Percentiles rank a stretch among this genome's conserved stretches.
These are phyloP conservation scores for Sebastes iracundus DNA, from an alignment of 2,797 vertebrate genomes.

Conservation along the genomic window DNA sequence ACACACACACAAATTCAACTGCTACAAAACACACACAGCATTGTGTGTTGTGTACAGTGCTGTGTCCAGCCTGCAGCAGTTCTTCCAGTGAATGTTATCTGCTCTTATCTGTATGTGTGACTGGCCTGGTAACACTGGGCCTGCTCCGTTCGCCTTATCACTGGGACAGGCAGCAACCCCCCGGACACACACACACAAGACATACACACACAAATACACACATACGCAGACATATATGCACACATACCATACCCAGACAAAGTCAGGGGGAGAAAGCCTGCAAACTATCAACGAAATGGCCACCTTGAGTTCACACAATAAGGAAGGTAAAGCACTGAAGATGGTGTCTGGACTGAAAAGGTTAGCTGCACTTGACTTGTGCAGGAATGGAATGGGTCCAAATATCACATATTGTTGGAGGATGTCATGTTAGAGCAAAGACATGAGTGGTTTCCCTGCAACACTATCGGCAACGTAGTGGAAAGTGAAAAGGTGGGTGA, in stretches of 20 bases:
- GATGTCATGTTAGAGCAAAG: background rate
- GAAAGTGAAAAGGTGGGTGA: background rate
- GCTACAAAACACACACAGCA: background rate
- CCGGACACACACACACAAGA: constrained; percentile 13
- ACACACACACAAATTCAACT: background rate
- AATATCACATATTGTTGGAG: constrained; percentile 2
- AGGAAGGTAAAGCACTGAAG: background rate
- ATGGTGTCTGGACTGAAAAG: constrained; percentile 13
- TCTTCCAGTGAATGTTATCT: constrained; percentile 82
- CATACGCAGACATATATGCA: constrained; percentile 13
- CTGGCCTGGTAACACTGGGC: constrained; percentile 78
- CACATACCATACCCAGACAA: constrained; percentile 8
- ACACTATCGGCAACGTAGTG: background rate
- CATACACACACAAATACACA: constrained; percentile 13
- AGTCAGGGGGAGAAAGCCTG: constrained; percentile 7
- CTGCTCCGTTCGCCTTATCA: constrained; percentile 73
- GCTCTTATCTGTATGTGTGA: constrained; percentile 81
- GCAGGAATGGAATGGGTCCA: background rate
- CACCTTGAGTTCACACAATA: constrained; percentile 3
- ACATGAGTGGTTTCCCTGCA: background rate
- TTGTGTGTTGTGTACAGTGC: constrained; percentile 25
- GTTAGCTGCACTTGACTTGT: constrained; percentile 5
- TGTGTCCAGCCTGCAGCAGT: constrained; percentile 66
- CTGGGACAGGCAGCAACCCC: constrained; percentile 48
- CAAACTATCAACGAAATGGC: constrained; percentile 16